Base-by-base conservation (phyloP, 1,140 invertebrate species). In the Eulimnadia texana region DNA sequence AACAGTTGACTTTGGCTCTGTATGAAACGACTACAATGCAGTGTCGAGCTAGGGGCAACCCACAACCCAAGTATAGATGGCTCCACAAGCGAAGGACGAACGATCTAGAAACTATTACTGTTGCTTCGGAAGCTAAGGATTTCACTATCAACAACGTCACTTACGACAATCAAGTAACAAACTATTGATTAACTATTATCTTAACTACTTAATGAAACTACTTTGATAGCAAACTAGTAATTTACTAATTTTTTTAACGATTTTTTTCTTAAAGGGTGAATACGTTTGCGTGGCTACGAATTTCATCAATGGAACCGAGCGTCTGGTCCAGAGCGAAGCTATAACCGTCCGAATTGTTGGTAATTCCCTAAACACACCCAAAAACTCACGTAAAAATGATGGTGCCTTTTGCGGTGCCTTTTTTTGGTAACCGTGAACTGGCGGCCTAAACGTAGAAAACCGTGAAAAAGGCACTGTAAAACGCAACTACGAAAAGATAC, bases 261-360 rank as follows among this genome's bases (percentile, higher is more conserved):
- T 25, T 6, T 60, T 52, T 53, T 28, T 66, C 49, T 22, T 63
- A 50, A 20, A 61, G 57, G 88, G 88, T 3, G 81, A 88, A 67
- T 91, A 90, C 73, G 82, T 86, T 65, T 92, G 89, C 70, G 80
- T 85, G 13, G 87, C 87, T 2, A 82, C 81, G 63, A 91, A 89
- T 72, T 80, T 83, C 66, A 90, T 92, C 64, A 84, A 80, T 72
- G 80, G 84, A 62, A 74, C 76, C 50, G 80, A 83, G 67, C 71
- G 79, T 23, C 74, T 77, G 67, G 79, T 80, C 64, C 78, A 83
- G 68, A 85, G 83, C 66, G 82, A 84, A 61, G 76, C 84, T 3
- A 80, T 87, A 60, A 79, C 80, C 47, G 71, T 87, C 22, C 81
- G 84, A 76, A 84, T 87, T 63, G 79, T 84, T 47, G 85, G 84